Evolutionary conservation across 1,140 invertebrate genomes (phyloP).

Genomic region (Lutraria rhynchaena): DNA sequence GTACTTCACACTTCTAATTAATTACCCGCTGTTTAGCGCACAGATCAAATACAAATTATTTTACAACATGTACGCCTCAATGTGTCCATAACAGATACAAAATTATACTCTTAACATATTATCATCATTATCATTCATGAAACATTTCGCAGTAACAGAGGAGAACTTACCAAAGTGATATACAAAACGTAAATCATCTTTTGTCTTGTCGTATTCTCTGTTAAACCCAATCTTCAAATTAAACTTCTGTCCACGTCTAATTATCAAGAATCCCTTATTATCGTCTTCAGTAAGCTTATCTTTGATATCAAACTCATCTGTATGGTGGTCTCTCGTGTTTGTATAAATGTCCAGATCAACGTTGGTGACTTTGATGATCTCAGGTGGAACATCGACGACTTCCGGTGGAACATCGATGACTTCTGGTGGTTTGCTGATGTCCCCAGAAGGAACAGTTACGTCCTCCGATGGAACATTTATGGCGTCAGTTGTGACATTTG

Average conservation of each 20-base stretch:
- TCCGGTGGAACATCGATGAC: too few species aligned
- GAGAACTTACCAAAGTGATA: conserved; percentile 63
- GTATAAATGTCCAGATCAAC: conserved; percentile 61
- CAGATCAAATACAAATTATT: background rate
- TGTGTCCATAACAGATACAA: too few species aligned
- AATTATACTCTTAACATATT: background rate
- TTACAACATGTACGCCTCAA: too few species aligned
- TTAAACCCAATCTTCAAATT: conserved; percentile 58
- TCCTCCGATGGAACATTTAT: too few species aligned
- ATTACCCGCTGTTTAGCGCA: background rate
- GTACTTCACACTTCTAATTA: background rate
- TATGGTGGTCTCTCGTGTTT: conserved; percentile 61
- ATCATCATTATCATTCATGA: too few species aligned
- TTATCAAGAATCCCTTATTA: conserved; percentile 53
- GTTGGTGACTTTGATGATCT: conserved; percentile 14
- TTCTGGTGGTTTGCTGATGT: too few species aligned
- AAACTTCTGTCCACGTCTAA: conserved; percentile 66
- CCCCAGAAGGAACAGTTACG: too few species aligned
- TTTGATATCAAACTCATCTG: conserved; percentile 62
- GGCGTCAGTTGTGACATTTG: too few species aligned
- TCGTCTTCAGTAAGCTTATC: background rate
- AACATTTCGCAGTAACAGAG: too few species aligned
- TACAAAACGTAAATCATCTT: conserved; percentile 62
- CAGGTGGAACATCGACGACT: background rate
- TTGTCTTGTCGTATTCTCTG: conserved; percentile 49